Evolutionary conservation across 2,797 vertebrate genomes (phyloP), one percentile per base, ranked within the genome.

Genomic region (Syngnathus acus): DNA sequence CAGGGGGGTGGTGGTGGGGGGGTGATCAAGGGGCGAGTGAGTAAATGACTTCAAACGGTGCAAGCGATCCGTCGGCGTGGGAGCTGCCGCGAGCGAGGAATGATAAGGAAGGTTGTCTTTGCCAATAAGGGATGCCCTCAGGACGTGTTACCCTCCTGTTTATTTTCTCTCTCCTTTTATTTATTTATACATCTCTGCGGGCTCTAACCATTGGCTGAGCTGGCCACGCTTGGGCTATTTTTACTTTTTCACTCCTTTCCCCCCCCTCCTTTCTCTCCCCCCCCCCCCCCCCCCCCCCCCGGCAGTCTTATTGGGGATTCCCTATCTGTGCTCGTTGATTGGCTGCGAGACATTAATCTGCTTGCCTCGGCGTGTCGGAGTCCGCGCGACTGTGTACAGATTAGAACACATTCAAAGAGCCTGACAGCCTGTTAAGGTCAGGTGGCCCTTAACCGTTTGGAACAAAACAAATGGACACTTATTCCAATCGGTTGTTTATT

Each of bases 121-220:
- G 81, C 79, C 83, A 83, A 84, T 74, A 82, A 83, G 86, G 83
- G 83, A 87, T 88, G 82, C 88, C 87, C 86, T 86, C 78, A 84
- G 87, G 87, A 88, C 84, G 86, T 82, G 82, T 84, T 87, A 85
- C 82, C 84, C 85, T 86, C 68, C 76, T 84, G 75, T 84, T 88
- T 89, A 87, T 88, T 88, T 86, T 87, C 83, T 86, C 75, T 86
- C 78, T 86, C 80, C 73, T 88, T 86, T 81, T 43, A 43, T 43
- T 86, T 87, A 81, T 89, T 88, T 84, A 85, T 87, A 78, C 78
- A 72, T 78, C 68, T 86, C 80, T 84, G 68, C 37, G 70, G 80
- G 76, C 73, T 72, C 70, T 45, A 76, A 78, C 72, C 77, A 80
- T 79, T 84, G 82, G 85, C 78, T 70, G 47, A 81, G 70, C 68